phyloP scores from a whole-genome alignment of 2,797 vertebrate species.

The Gymnodraco acuticeps region DNA sequence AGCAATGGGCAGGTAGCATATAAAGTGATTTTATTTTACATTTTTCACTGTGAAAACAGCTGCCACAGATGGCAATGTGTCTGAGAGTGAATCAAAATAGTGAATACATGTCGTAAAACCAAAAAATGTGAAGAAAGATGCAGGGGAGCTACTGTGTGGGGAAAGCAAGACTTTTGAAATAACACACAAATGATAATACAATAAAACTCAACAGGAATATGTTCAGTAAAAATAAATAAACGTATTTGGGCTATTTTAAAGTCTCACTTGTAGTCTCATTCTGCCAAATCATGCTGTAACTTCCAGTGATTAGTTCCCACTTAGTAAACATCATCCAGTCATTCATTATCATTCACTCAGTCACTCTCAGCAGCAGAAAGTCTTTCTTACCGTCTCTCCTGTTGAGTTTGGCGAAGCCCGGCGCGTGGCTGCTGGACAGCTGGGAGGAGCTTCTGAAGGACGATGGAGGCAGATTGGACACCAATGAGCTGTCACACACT shows the following conservation, averaged over 20 bases:
- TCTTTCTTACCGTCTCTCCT: slow-evolving; percentile 79
- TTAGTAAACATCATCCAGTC: neutral
- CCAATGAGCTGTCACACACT: slow-evolving; percentile 77
- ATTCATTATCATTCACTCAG: too few relatives aligned
- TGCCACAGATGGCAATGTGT: neutral
- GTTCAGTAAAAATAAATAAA: neutral
- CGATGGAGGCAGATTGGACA: slow-evolving; percentile 73
- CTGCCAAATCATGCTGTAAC: neutral
- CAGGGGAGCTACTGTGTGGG: too few relatives aligned
- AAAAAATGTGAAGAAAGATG: too few relatives aligned
- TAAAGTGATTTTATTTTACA: too few relatives aligned
- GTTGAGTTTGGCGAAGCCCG: slow-evolving; percentile 84
- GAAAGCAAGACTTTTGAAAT: too few relatives aligned
- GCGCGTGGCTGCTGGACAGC: slow-evolving; percentile 77
- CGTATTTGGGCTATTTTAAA: neutral
- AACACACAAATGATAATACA: too few relatives aligned
- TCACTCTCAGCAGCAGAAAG: neutral
- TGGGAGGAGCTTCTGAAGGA: slow-evolving; percentile 84
- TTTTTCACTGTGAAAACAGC: neutral
- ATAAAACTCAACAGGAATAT: neutral
- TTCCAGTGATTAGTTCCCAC: neutral
- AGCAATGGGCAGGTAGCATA: neutral
- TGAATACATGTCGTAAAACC: neutral
- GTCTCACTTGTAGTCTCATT: neutral
- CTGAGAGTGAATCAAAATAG: neutral